Conservation (phyloP, 2,888 invertebrate genomes). For the Zele albiditarsus region DNA sequence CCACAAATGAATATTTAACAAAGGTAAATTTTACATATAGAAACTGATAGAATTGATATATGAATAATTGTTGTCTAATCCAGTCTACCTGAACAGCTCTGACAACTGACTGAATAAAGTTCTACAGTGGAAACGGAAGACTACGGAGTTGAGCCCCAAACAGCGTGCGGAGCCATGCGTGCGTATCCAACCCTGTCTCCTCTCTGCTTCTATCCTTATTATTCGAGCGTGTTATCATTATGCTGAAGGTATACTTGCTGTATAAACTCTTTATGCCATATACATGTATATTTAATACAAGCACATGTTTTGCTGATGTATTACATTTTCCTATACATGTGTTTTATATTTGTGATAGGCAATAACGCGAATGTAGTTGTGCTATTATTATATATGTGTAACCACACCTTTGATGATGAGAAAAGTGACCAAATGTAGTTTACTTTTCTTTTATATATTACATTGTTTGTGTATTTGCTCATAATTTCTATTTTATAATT, state of each 20-base stretch:
- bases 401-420: neutral
- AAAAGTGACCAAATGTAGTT: neutral
- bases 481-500: neutral
- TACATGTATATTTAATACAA: slow-evolving; percentile 10
- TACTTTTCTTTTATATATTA: neutral
- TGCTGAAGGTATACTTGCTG: slow-evolving; percentile 47
- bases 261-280: slow-evolving; percentile 18
- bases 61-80: neutral
- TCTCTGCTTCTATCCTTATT: slow-evolving; percentile 68
- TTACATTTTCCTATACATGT: neutral
- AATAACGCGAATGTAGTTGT: neutral
- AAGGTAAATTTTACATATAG: neutral
- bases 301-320: slow-evolving; percentile 19
- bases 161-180: slow-evolving; percentile 67
- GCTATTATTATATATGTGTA: neutral
- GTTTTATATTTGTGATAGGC: neutral
- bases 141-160: slow-evolving; percentile 63
- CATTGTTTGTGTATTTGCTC: neutral
- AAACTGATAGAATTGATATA: neutral
- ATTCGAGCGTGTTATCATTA: slow-evolving; percentile 72
- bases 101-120: slow-evolving; percentile 24
- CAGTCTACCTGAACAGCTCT: slow-evolving; percentile 18
- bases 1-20: neutral
- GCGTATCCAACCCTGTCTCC: slow-evolving; percentile 73
- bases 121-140: slow-evolving; percentile 60